phyloP scores from a whole-genome alignment of 1,140 invertebrate species.

The Bombus soroeensis region DNA sequence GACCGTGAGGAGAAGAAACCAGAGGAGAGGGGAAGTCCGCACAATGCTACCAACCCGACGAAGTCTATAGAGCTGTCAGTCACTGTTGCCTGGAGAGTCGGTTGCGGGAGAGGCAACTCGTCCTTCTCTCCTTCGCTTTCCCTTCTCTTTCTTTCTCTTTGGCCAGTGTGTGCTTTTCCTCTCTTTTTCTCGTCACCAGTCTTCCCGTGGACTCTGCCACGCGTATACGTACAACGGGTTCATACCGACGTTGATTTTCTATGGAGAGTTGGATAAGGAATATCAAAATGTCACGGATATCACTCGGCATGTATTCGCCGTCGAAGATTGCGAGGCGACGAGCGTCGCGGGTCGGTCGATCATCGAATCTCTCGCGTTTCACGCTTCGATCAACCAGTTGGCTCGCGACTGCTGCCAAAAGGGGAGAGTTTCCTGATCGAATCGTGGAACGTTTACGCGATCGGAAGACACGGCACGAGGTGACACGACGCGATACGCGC shows the following conservation, averaged over 20 bases:
- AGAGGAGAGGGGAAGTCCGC: conserved; percentile 59
- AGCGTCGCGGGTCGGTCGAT: conserved; percentile 17
- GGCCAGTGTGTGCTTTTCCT: conserved; percentile 15
- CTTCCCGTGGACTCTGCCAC: conserved; percentile 35
- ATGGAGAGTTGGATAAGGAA: conserved; percentile 56
- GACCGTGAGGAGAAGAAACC: conserved; percentile 32
- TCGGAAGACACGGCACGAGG: not conserved
- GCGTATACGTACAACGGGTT: conserved; percentile 54
- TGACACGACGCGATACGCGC: not conserved
- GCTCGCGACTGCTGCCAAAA: conserved; percentile 24
- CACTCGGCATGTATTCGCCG: conserved; percentile 39
- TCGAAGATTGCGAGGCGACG: conserved; percentile 40
- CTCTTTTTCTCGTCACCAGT: conserved; percentile 1
- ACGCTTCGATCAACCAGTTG: conserved; percentile 20
- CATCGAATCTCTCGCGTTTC: conserved; percentile 17
- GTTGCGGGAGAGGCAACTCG: conserved; percentile 64
- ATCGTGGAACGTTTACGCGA: not conserved
- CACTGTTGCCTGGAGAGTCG: conserved; percentile 69
- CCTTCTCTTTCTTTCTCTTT: conserved; percentile 26
- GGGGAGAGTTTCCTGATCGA: not conserved
- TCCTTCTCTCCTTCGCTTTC: conserved; percentile 54
- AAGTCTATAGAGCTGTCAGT: conserved; percentile 81
- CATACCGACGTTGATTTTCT: conserved; percentile 65
- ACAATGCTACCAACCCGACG: conserved; percentile 80
- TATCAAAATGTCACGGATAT: conserved; percentile 54